phyloP scores from a whole-genome alignment of 2,797 vertebrate species.

The Coilia nasus region DNA sequence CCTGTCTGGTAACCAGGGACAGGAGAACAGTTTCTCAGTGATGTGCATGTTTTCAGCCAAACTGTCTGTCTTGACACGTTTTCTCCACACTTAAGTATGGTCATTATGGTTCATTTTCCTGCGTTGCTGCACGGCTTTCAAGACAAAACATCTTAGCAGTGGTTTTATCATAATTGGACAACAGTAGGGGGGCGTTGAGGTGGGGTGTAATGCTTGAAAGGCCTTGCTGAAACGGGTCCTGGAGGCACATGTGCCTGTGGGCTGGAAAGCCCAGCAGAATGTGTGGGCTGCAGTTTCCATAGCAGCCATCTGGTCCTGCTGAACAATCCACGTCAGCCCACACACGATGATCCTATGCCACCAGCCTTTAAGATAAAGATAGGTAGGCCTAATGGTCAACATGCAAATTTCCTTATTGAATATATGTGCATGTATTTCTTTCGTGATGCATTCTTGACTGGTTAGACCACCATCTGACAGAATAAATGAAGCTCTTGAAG shows the following conservation, averaged over 20 bases:
- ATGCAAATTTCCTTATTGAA: neutral
- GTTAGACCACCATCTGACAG: neutral
- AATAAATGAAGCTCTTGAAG: neutral
- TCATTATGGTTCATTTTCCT: neutral
- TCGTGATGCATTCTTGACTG: neutral
- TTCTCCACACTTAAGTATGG: neutral
- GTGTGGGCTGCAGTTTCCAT: constrained; percentile 53
- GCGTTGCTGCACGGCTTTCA: neutral
- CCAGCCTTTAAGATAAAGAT: neutral
- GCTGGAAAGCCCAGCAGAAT: constrained; percentile 36
- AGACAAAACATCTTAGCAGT: neutral
- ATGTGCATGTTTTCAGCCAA: neutral
- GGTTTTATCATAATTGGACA: neutral
- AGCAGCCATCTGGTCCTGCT: constrained; percentile 50
- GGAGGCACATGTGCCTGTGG: constrained; percentile 27
- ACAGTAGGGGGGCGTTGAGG: neutral
- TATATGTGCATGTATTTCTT: neutral
- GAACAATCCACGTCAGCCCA: constrained; percentile 49
- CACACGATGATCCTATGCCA: constrained; percentile 46
- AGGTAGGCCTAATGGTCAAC: neutral
- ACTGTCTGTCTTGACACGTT: neutral
- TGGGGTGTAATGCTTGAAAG: neutral
- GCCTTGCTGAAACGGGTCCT: neutral
- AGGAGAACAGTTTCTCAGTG: neutral
- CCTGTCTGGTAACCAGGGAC: neutral